Percentiles rank a stretch among this genome's conserved stretches.
phyloP scores from a whole-genome alignment of 2,888 invertebrate species.

The Cecidostiba fungosa region DNA sequence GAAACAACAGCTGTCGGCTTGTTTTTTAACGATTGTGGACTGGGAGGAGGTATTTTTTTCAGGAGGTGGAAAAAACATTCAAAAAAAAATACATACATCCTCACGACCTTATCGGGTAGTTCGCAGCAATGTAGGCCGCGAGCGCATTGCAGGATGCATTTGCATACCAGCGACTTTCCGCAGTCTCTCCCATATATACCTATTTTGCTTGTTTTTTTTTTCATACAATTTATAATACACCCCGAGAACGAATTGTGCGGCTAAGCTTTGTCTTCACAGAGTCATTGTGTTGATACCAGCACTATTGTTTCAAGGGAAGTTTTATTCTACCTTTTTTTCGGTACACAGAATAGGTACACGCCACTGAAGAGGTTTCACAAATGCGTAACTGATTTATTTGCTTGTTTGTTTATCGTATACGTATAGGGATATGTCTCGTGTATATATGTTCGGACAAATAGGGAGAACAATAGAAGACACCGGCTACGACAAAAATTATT shows the following conservation, averaged over 20 bases:
- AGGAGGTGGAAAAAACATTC: no score
- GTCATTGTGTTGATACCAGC: not conserved
- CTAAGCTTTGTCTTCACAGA: not conserved
- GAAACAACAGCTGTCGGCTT: no score
- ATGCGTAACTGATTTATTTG: not conserved
- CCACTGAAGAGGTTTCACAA: not conserved
- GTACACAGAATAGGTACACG: not conserved
- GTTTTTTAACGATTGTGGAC: no score
- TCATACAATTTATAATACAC: not conserved
- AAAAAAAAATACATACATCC: not conserved
- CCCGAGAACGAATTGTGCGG: constrained; percentile 1
- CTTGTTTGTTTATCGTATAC: not conserved
- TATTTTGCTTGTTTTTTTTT: not conserved
- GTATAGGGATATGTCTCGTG: not conserved
- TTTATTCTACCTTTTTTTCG: not conserved
- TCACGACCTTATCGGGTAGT: not conserved
- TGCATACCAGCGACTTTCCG: not conserved
- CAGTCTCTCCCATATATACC: not conserved
- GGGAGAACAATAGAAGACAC: not conserved
- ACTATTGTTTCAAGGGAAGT: not conserved
- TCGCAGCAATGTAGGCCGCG: not conserved
- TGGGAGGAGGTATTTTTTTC: no score
- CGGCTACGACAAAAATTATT: no score
- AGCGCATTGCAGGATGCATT: constrained; percentile 1
- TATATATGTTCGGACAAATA: not conserved